phyloP scores from a whole-genome alignment of 2,797 vertebrate genomes.

The Parotocinclus haroldoi region DNA sequence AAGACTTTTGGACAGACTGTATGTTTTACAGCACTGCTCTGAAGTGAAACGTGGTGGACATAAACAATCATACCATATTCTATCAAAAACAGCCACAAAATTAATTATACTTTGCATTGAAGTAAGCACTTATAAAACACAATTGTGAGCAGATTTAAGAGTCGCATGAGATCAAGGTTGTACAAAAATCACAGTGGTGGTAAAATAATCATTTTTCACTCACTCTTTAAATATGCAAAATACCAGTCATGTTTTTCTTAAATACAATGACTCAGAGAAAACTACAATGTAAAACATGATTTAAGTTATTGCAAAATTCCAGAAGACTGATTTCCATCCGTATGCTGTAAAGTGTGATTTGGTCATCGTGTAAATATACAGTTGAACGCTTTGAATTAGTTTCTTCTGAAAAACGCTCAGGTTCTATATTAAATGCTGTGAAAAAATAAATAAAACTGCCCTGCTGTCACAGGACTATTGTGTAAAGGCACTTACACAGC shows the following conservation, averaged over 20 bases:
- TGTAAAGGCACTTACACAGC: conserved; percentile 60
- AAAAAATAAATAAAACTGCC: conserved; percentile 9
- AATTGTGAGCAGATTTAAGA: not conserved
- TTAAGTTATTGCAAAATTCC: conserved; percentile 2
- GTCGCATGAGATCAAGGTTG: conserved; percentile 18
- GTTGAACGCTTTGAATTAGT: not conserved
- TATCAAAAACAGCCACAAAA: not conserved
- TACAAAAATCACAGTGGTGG: conserved; percentile 42
- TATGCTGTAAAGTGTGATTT: not conserved
- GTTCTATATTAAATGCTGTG: conserved; percentile 11
- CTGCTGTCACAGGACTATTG: conserved; percentile 1
- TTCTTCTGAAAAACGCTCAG: conserved; percentile 4
- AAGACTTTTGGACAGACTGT: too few relatives aligned
- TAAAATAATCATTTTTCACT: conserved; percentile 25
- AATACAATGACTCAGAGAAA: conserved; percentile 30
- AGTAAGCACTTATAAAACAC: conserved; percentile 10
- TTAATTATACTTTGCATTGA: conserved; percentile 13
- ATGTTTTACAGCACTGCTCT: too few relatives aligned
- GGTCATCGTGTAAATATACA: not conserved
- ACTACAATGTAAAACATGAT: not conserved
- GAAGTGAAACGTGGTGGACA: conserved; percentile 8
- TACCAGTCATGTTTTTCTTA: conserved; percentile 6
- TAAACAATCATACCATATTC: conserved; percentile 20
- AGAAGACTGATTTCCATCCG: conserved; percentile 1
- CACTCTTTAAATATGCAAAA: conserved; percentile 18